These are phyloP conservation scores for Hypselothyrea guttata DNA, from an alignment of 2,888 invertebrate species.

Conservation along the genomic window DNA sequence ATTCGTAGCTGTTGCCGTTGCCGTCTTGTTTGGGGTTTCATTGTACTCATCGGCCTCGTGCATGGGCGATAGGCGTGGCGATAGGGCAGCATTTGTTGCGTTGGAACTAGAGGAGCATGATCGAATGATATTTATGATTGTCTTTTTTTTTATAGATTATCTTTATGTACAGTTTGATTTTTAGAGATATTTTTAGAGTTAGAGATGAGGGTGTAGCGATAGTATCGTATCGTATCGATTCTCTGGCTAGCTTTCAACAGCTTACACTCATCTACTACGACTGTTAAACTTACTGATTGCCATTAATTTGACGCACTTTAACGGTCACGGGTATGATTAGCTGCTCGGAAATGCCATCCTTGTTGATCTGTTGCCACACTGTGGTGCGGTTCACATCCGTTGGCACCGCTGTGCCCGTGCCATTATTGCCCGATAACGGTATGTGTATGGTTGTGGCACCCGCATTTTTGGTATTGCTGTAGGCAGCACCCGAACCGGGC, in stretches of 20 bases:
- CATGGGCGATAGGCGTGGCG: slow-evolving; percentile 90
- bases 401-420: slow-evolving; percentile 87
- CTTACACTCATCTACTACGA: slow-evolving; percentile 6
- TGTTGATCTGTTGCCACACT: slow-evolving; percentile 96
- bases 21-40: slow-evolving; percentile 41
- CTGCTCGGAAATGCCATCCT: slow-evolving; percentile 82
- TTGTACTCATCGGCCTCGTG: slow-evolving; percentile 89
- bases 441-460: slow-evolving; percentile 82
- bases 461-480: slow-evolving; percentile 59
- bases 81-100: slow-evolving; percentile 58
- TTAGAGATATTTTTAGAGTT: background rate
- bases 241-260: background rate
- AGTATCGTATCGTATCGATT: slow-evolving; percentile 8
- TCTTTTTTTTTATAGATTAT: background rate
- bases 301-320: slow-evolving; percentile 81
- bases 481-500: slow-evolving; percentile 81
- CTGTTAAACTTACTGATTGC: slow-evolving; percentile 80
- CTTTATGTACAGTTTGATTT: background rate
- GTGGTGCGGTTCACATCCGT: slow-evolving; percentile 97
- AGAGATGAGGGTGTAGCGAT: slow-evolving; percentile 21
- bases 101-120: slow-evolving; percentile 54
- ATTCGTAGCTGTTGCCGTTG: slow-evolving; percentile 6
- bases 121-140: slow-evolving; percentile 50
- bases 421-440: slow-evolving; percentile 85
- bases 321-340: slow-evolving; percentile 79